phyloP scores from a whole-genome alignment of 2,888 invertebrate genomes.

The Myopa testacea region DNA sequence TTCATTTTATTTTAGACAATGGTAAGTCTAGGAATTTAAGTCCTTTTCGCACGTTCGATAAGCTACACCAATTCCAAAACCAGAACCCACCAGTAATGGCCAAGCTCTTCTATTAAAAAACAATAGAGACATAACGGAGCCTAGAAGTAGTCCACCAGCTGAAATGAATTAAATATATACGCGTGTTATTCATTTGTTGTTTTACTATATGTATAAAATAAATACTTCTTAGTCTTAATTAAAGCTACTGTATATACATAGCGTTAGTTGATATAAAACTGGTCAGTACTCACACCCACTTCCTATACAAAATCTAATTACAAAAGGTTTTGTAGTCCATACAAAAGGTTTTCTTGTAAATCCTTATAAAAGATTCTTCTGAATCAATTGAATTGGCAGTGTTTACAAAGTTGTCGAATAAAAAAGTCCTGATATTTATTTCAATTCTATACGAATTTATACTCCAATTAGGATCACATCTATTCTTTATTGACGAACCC shows the following conservation, averaged over 20 bases:
- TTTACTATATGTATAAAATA: no score
- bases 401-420: not conserved
- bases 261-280: not conserved
- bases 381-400: not conserved
- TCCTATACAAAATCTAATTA: not conserved
- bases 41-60: slow-evolving; percentile 48
- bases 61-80: slow-evolving; percentile 48
- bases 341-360: no score
- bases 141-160: slow-evolving; percentile 47
- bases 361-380: no score
- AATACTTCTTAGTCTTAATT: no score
- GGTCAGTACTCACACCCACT: not conserved
- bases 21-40: slow-evolving; percentile 39
- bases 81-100: slow-evolving; percentile 46
- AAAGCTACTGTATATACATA: not conserved
- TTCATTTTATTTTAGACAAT: slow-evolving; percentile 18
- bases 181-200: no score
- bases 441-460: not conserved
- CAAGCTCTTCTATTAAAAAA: slow-evolving; percentile 47
- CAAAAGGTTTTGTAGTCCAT: no score
- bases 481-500: not conserved
- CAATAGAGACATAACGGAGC: slow-evolving; percentile 45
- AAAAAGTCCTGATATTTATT: not conserved
- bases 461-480: not conserved
- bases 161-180: not conserved